Conservation (phyloP, 2,888 invertebrate genomes). For the Aporophyla lueneburgensis region DNA sequence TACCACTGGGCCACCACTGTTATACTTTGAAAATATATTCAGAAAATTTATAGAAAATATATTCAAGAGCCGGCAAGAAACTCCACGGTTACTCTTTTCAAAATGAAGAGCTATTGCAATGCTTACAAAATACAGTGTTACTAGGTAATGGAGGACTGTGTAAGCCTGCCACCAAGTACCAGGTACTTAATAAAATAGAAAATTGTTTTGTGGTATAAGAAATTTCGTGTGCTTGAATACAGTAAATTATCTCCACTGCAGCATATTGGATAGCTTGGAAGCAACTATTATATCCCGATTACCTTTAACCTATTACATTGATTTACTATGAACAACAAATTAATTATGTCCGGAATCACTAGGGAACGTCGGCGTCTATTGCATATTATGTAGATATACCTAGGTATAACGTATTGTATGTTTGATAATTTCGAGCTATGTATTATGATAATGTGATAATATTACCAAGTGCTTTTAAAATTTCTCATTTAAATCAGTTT, state of each 20-base stretch:
- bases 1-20: no score
- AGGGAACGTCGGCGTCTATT: constrained; percentile 35
- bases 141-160: no score
- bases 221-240: not conserved
- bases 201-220: no score
- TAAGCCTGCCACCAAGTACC: no score
- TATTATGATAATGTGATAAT: not conserved
- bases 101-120: no score
- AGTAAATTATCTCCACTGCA: constrained; percentile 18
- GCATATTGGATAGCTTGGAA: constrained; percentile 26
- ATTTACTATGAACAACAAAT: constrained; percentile 62
- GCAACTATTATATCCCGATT: constrained; percentile 51
- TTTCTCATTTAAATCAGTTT: not conserved
- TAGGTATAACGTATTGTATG: not conserved
- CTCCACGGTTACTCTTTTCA: no score
- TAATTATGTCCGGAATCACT: constrained; percentile 52
- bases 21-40: no score
- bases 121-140: no score
- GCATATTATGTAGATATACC: constrained; percentile 16
- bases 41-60: no score
- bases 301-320: constrained; percentile 56
- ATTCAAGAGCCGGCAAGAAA: no score
- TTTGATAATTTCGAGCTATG: not conserved
- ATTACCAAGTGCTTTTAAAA: not conserved
- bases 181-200: no score